Evolutionary conservation across 1,140 invertebrate species (phyloP).

Genomic region (Lasioglossum albipes): DNA sequence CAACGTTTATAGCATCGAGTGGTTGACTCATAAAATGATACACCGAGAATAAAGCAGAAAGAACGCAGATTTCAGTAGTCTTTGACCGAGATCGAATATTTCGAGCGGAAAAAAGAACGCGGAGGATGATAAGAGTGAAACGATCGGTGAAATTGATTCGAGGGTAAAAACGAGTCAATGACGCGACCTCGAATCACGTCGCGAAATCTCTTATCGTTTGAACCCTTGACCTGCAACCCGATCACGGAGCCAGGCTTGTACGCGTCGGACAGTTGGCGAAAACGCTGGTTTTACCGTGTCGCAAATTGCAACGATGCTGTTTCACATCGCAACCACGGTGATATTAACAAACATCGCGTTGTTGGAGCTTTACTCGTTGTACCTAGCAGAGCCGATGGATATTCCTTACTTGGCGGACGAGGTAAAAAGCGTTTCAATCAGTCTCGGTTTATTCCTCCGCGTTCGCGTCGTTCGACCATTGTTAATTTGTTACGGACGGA

Average conservation of each 20-base stretch:
- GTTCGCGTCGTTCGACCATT: no score
- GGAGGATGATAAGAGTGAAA: neutral
- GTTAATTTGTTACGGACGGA: no score
- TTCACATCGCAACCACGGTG: constrained; percentile 37
- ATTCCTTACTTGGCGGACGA: neutral
- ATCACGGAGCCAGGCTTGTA: constrained; percentile 7
- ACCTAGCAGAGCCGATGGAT: neutral
- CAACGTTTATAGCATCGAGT: no score
- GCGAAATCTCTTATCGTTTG: constrained; percentile 47
- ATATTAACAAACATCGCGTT: constrained; percentile 43
- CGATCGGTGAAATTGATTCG: neutral
- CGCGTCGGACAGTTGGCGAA: neutral
- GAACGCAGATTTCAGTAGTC: no score
- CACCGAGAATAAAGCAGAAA: no score
- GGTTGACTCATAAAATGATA: no score
- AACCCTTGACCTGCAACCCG: constrained; percentile 38
- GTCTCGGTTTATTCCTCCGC: neutral
- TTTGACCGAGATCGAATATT: neutral
- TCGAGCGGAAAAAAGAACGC: neutral
- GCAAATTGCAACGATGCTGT: constrained; percentile 40
- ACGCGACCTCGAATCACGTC: neutral
- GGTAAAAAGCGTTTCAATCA: constrained; percentile 26
- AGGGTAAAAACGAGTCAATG: neutral
- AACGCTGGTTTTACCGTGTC: neutral
- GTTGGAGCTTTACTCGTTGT: constrained; percentile 37